These are phyloP conservation scores for Lophius americanus DNA, from an alignment of 2,797 vertebrate species.

Conservation along the genomic window DNA sequence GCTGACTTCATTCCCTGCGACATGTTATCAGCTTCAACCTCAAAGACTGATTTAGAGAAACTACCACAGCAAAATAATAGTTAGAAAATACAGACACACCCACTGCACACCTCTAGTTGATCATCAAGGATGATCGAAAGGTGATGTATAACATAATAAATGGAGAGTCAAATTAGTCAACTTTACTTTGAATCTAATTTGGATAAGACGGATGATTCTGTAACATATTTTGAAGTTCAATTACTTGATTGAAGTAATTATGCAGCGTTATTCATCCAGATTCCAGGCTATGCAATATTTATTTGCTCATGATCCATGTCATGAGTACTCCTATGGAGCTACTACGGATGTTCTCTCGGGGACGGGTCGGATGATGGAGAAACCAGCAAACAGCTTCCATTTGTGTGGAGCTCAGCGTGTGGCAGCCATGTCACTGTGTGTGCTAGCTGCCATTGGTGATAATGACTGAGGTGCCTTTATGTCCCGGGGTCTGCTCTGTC, in stretches of 20 bases:
- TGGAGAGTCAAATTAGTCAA: too few relatives aligned
- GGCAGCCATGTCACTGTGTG: slow-evolving; percentile 6
- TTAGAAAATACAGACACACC: too few relatives aligned
- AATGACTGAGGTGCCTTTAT: slow-evolving; percentile 97
- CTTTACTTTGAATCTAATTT: neutral
- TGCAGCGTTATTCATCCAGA: neutral
- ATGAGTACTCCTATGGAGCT: neutral
- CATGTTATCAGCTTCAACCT: too few relatives aligned
- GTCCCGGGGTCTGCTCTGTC: slow-evolving; percentile 88
- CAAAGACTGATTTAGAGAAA: too few relatives aligned
- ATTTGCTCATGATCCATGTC: too few relatives aligned
- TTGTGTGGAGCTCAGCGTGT: neutral
- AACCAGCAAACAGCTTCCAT: too few relatives aligned
- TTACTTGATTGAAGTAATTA: neutral
- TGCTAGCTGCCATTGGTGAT: slow-evolving; percentile 95
- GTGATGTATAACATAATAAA: too few relatives aligned
- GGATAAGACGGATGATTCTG: neutral
- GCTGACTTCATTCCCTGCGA: too few relatives aligned
- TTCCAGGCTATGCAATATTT: neutral
- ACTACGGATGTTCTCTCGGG: neutral
- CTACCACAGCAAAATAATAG: too few relatives aligned
- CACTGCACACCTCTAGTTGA: too few relatives aligned
- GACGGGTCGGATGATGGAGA: too few relatives aligned
- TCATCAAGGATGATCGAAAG: too few relatives aligned
- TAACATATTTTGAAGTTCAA: neutral